Evolutionary conservation across 2,797 vertebrate genomes (phyloP).

Genomic region (Tauraco hartlaubi): DNA sequence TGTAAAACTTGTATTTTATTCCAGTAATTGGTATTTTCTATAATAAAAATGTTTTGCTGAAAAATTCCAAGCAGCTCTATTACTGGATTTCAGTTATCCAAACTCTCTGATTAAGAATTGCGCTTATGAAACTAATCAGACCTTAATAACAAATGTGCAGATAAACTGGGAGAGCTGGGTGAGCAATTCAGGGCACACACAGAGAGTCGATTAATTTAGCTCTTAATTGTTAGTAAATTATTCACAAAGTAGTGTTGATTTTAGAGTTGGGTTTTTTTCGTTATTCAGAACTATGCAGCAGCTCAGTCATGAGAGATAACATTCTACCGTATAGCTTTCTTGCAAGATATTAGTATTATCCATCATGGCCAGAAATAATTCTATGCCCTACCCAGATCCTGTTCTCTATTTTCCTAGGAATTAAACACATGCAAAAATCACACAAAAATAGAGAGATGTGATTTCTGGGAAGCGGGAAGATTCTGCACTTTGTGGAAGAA

Average conservation of each 20-base stretch:
- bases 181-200: neutral
- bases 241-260: neutral
- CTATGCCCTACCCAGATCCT: neutral
- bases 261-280: neutral
- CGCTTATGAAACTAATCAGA: neutral
- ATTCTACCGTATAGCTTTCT: neutral
- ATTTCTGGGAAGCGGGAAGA: neutral
- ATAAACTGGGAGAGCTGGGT: neutral
- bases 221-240: conserved; percentile 3
- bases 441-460: neutral
- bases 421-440: neutral
- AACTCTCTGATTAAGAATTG: neutral
- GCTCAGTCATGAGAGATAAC: neutral
- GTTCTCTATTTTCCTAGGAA: neutral
- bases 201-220: neutral
- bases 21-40: neutral
- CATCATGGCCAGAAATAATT: neutral
- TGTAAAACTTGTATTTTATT: neutral
- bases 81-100: neutral
- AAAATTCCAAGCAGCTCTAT: neutral
- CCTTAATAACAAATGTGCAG: neutral
- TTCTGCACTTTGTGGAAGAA: neutral
- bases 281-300: neutral
- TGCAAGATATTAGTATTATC: neutral
- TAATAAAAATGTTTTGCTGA: neutral